Conservation (phyloP, 2,888 invertebrate genomes). For the Sarcophaga caerulescens region DNA sequence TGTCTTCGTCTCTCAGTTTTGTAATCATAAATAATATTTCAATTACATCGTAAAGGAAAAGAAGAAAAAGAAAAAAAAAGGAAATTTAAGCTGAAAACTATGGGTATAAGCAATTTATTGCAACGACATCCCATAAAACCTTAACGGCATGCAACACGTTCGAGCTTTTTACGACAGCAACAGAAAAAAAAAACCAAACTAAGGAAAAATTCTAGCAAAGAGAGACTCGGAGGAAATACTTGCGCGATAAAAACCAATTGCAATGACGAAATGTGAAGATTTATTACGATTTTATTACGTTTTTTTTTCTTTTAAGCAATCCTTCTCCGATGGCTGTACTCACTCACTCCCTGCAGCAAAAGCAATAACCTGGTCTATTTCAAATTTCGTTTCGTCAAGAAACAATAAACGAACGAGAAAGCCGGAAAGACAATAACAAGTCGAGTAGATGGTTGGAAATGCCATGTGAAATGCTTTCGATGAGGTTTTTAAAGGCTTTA, state of each 20-base stretch:
- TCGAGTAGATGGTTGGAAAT: not conserved
- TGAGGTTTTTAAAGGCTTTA: not conserved
- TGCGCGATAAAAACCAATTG: constrained; percentile 51
- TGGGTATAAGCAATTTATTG: not conserved
- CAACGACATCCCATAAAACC: not conserved
- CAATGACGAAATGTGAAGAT: constrained; percentile 57
- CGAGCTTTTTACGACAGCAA: not conserved
- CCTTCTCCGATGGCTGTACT: not conserved
- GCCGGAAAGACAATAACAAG: not conserved
- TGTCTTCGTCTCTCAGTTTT: no score
- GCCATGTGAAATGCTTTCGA: no score
- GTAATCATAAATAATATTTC: not conserved
- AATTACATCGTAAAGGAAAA: not conserved
- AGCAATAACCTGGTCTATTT: not conserved
- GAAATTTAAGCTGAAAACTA: not conserved
- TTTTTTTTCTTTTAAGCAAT: not conserved
- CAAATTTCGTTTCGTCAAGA: no score
- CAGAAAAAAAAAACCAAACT: no score
- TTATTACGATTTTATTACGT: constrained; percentile 59
- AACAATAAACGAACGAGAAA: not conserved
- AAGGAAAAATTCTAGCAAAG: constrained; percentile 13
- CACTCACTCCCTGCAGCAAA: not conserved
- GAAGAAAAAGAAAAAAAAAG: not conserved
- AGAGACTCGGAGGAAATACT: no score
- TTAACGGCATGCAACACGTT: not conserved